These are phyloP conservation scores for Physella acuta DNA, from an alignment of 1,140 invertebrate species.

Conservation along the genomic window DNA sequence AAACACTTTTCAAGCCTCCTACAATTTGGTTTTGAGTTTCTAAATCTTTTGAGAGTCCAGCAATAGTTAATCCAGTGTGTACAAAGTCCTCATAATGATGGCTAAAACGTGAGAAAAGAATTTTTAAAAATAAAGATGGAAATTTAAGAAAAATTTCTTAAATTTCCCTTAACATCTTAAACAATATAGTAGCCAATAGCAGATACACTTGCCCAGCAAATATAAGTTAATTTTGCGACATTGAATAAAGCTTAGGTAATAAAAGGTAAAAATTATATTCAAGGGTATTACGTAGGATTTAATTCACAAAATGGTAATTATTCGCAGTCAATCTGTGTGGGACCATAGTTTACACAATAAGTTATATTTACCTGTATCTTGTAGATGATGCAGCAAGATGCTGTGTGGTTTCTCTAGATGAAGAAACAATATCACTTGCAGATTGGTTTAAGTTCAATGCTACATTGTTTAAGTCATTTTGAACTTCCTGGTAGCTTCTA, in stretches of 20 bases:
- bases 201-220: too few relatives aligned
- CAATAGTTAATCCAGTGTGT: slow-evolving; percentile 46
- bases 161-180: not conserved
- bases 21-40: slow-evolving; percentile 69
- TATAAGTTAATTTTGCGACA: too few relatives aligned
- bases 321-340: too few relatives aligned
- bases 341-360: too few relatives aligned
- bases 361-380: slow-evolving; percentile 68
- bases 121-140: not conserved
- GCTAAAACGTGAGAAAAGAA: slow-evolving; percentile 46
- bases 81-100: slow-evolving; percentile 74
- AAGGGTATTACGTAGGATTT: too few relatives aligned
- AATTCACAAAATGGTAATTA: too few relatives aligned
- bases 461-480: slow-evolving; percentile 79
- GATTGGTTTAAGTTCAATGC: slow-evolving; percentile 81
- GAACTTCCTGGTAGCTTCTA: slow-evolving; percentile 69
- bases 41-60: slow-evolving; percentile 47
- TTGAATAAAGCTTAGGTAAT: too few relatives aligned
- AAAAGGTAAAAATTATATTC: too few relatives aligned
- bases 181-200: too few relatives aligned
- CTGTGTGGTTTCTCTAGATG: slow-evolving; percentile 67
- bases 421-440: slow-evolving; percentile 74
- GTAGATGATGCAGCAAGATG: slow-evolving; percentile 75
- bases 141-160: not conserved
- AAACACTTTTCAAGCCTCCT: slow-evolving; percentile 81